Evolutionary conservation across 1,140 invertebrate genomes (phyloP).

Genomic region (Heliconius himera): DNA sequence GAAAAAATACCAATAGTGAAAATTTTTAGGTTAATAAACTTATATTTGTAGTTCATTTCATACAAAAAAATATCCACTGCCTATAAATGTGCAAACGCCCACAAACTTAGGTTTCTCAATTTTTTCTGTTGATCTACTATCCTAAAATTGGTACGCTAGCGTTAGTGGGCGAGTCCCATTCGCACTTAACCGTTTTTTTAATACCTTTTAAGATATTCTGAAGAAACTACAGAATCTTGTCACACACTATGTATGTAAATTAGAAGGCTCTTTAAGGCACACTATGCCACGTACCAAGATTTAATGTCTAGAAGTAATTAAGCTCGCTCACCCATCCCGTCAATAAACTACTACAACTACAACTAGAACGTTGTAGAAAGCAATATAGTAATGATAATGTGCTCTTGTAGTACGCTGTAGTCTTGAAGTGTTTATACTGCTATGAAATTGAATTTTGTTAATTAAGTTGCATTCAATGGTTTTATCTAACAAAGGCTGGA

Average conservation of each 20-base stretch:
- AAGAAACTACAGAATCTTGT: background rate
- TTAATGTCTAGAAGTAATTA: constrained; percentile 14
- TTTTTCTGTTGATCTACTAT: no score
- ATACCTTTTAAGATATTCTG: background rate
- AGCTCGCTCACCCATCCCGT: constrained; percentile 10
- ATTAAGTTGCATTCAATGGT: background rate
- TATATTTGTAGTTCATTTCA: no score
- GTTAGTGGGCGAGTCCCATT: no score
- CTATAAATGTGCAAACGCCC: no score
- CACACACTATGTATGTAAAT: constrained; percentile 2
- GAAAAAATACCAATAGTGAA: no score
- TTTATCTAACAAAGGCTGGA: no score
- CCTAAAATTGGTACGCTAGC: no score
- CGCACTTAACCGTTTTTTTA: background rate
- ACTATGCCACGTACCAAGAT: background rate
- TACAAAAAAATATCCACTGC: no score
- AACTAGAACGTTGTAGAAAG: constrained; percentile 7
- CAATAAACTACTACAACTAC: constrained; percentile 10
- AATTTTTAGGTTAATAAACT: no score
- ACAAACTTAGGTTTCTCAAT: no score
- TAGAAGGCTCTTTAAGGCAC: background rate
- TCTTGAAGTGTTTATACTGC: constrained; percentile 5
- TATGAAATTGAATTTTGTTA: constrained; percentile 1
- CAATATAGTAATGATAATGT: constrained; percentile 10
- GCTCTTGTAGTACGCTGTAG: constrained; percentile 5